Conservation (phyloP, 2,113 vertebrate species). For the Prochilodus magdalenae region DNA sequence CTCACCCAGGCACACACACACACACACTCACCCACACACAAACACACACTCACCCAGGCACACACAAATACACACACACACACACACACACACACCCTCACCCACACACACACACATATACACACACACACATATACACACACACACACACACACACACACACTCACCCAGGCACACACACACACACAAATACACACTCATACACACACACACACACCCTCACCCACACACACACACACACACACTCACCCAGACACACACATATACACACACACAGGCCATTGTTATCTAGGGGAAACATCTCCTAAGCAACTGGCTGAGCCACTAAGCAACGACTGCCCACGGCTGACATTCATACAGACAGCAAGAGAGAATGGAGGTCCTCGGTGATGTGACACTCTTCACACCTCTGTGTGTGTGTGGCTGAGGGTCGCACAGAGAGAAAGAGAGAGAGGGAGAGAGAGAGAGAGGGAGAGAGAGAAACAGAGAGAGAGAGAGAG, state of each 20-base stretch:
- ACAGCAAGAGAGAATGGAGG: neutral
- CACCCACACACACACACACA: neutral
- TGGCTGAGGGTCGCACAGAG: neutral
- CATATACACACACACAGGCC: neutral
- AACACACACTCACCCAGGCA: too few species aligned
- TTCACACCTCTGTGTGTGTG: constrained; percentile 22
- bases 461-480: neutral
- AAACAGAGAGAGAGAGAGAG: neutral
- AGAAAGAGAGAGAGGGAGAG: neutral
- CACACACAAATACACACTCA: too few species aligned
- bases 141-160: too few species aligned
- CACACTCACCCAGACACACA: neutral
- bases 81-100: constrained; percentile 1
- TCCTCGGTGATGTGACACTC: constrained; percentile 20
- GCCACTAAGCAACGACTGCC: constrained; percentile 26
- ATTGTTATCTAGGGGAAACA: constrained; percentile 36
- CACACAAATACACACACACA: neutral
- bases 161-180: too few species aligned
- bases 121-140: too few species aligned
- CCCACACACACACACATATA: too few species aligned
- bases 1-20: neutral
- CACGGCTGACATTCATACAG: neutral
- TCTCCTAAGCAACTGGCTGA: constrained; percentile 33
- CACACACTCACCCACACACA: constrained; percentile 2
- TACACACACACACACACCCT: too few species aligned